These are phyloP conservation scores for Parapsyche elsis DNA, from an alignment of 1,140 invertebrate genomes.

Conservation along the genomic window DNA sequence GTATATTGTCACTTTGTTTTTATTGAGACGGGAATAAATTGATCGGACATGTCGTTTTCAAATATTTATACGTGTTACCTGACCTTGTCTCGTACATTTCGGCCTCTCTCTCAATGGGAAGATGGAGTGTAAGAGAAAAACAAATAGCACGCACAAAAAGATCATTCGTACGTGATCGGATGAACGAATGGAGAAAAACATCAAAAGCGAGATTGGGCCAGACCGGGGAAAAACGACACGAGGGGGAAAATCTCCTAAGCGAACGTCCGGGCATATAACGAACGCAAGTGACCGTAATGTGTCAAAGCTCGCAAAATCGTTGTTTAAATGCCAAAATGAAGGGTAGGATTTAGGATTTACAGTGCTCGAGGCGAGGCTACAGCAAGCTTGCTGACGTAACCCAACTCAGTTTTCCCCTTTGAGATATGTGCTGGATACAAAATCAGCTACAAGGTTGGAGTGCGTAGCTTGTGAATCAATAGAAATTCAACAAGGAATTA, in stretches of 20 bases:
- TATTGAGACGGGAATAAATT: not conserved
- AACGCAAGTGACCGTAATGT: not conserved
- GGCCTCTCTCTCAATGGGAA: not conserved
- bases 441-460: no score
- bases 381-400: no score
- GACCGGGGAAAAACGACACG: not conserved
- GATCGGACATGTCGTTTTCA: not conserved
- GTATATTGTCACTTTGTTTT: not conserved
- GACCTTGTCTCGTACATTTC: not conserved
- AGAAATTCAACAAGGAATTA: no score
- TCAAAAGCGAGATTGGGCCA: not conserved
- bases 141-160: not conserved
- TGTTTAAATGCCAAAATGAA: not conserved
- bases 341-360: no score
- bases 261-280: not conserved
- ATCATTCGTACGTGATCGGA: constrained; percentile 5
- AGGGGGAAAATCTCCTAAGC: not conserved
- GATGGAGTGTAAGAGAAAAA: not conserved
- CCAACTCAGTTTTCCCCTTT: no score
- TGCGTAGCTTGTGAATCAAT: no score
- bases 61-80: constrained; percentile 8
- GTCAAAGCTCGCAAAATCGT: not conserved
- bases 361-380: no score
- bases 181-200: not conserved
- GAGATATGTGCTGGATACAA: no score